Conservation (phyloP, 2,797 vertebrate genomes). For the Schizothorax lantsangensis region DNA sequence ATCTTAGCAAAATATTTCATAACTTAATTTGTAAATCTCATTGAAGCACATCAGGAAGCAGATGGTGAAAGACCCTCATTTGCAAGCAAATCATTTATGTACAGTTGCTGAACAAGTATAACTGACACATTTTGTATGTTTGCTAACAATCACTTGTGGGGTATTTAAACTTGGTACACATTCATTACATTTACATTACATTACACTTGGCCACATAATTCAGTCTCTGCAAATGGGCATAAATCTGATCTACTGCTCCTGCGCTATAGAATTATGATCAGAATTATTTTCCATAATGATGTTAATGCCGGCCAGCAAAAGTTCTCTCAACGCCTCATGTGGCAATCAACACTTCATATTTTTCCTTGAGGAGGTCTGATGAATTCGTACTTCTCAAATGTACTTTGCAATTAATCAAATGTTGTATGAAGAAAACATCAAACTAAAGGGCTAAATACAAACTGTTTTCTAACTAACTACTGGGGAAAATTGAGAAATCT, state of each 20-base stretch:
- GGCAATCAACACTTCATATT: not conserved
- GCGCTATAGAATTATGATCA: not conserved
- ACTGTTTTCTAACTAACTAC: not conserved
- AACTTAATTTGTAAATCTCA: slow-evolving; percentile 19
- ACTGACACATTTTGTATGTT: not conserved
- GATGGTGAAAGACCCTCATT: not conserved
- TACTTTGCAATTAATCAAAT: not conserved
- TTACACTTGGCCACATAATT: not conserved
- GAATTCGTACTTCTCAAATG: not conserved
- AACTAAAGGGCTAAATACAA: not conserved
- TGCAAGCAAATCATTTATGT: not conserved
- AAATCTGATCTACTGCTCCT: not conserved
- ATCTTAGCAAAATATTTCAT: slow-evolving; percentile 6
- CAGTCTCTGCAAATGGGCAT: not conserved
- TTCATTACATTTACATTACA: not conserved
- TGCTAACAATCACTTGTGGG: not conserved
- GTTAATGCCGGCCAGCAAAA: not conserved
- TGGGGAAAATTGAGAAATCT: not conserved
- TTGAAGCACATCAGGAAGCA: slow-evolving; percentile 14
- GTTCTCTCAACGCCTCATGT: not conserved
- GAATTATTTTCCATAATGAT: not conserved
- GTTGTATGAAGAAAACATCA: no score
- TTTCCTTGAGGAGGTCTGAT: not conserved
- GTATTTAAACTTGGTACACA: not conserved
- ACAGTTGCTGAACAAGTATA: not conserved